phyloP scores from a whole-genome alignment of 2,113 vertebrate genomes.

The Ginglymostoma cirratum region DNA sequence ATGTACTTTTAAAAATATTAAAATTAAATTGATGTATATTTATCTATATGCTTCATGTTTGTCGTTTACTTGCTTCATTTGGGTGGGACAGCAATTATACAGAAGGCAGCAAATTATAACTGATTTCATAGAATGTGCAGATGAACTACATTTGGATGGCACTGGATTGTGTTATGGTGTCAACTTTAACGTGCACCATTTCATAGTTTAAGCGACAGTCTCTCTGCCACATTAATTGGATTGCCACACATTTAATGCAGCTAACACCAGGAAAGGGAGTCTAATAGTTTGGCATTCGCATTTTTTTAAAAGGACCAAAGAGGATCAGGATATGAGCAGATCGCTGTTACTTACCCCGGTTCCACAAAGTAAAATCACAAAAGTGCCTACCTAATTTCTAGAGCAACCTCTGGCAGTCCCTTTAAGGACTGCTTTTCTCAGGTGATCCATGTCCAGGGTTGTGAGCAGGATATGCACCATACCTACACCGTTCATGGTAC shows the following conservation, averaged over 20 bases:
- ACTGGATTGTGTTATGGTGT: not conserved
- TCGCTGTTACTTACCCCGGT: too few relatives aligned
- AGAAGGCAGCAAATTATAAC: not conserved
- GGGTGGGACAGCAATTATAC: not conserved
- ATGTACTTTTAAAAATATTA: not conserved
- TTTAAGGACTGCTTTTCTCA: not conserved
- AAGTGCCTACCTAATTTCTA: not conserved
- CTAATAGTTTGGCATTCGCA: not conserved
- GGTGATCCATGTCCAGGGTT: not conserved
- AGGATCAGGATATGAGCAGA: not conserved
- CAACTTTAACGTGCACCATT: not conserved
- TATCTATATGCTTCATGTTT: not conserved
- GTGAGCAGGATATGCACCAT: not conserved
- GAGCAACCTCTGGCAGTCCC: not conserved
- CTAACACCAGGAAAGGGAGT: not conserved
- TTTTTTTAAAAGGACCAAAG: not conserved
- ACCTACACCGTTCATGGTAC: not conserved
- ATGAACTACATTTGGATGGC: not conserved
- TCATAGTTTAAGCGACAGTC: not conserved
- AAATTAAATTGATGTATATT: not conserved
- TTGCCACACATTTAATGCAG: not conserved
- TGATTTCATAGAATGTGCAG: not conserved
- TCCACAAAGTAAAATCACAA: not conserved
- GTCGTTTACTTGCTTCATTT: not conserved
- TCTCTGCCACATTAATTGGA: not conserved